Base-by-base conservation (phyloP, 2,113 vertebrate species). In the Pardalotus punctatus region DNA sequence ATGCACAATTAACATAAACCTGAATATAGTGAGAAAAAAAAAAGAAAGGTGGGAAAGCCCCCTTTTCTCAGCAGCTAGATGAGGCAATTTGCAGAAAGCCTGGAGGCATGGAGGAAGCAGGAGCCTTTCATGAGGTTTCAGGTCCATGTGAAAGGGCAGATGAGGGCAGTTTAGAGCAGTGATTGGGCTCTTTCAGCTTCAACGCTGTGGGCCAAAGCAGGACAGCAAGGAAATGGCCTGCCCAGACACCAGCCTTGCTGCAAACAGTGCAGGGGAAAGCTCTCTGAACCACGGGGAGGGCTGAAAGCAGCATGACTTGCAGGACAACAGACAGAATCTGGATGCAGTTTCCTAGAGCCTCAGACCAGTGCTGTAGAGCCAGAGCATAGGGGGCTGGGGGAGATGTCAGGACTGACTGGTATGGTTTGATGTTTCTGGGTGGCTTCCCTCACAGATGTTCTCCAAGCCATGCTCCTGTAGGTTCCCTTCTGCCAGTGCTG, bases 21-120 rank as follows among this genome's bases (percentile, higher is more conserved):
- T 35, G 60, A 92, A 62, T 5, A 5, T 7, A 61, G 14, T 7
- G 36, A 31, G 27, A 79, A 35, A 58, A 35, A 92, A 94, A 92
- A 94, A 81, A 64, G 70, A 94, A 80, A 85, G 60, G 74, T 95
- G 97, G 97, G 95, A 96, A 97, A 95, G 51, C 94, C 96, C 95
- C 94, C 76, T 88, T 65, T 88, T 95, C 74, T 69, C 76, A 85
- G 88, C 76, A 94, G 79, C 83, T 90, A 85, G 83, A 71, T 89
- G 83, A 93, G 28, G 82, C 92, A 88, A 88, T 95, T 95, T 90
- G 48, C 82, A 50, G 93, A 62, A 56, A 60, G 70, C 83, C 91
- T n/a, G 71, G 64, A 85, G 93, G 87, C 16, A 0, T 7, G 11
- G 51, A 81, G 40, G 53, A 74, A 71, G 83, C 70, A 51, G 80